Base-by-base conservation (phyloP, 2,113 vertebrate species). In the Cinclus mexicanus region DNA sequence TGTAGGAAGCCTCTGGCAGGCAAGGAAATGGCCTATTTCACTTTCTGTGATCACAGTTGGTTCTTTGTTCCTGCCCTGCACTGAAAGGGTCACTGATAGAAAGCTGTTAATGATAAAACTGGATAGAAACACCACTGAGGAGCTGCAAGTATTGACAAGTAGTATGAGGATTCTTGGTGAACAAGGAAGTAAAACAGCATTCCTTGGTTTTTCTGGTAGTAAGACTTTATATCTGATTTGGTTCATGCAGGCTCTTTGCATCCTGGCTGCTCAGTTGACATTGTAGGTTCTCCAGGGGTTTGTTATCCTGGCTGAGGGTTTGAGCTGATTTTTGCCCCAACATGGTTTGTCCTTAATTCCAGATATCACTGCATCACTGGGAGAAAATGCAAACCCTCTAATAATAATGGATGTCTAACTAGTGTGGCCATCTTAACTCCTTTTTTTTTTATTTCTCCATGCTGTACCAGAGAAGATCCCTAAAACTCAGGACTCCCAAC, bases 291-390 rank as follows among this genome's bases (percentile, higher is more conserved):
- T 68, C 31, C 31, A 33, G 49, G 60, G 41, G 7, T 19, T 56
- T 83, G 12, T 56, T 14, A 14, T 21, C n/a, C 26, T 12, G 29
- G 70, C 31, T 84, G 28, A 74, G 28, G 25, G 42, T 46, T 78
- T 60, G 35, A 87, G 49, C 57, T 82, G 18, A 21, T 63, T n/a
- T 75, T 29, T 8, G 12, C 20, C 68, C 26, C 7, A 49, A 7
- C 5, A 3, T 0, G 0, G 24, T 56, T 64, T 57, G 21, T 11
- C 21, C 61, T 63, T 31, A 52, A 61, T 59, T 44, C 35, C 39
- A 31, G 29, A 5, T 64, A 87, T 6, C 20, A 7, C 41, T 55
- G n/a, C 33, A 47, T 47, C 42, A n/a, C 28, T 52, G 49, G 23
- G 44, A 39, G 9, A 31, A 46, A 44, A 52, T 35, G 9, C 33